phyloP scores from a whole-genome alignment of 2,113 vertebrate species.

The Falcunculus frontatus region DNA sequence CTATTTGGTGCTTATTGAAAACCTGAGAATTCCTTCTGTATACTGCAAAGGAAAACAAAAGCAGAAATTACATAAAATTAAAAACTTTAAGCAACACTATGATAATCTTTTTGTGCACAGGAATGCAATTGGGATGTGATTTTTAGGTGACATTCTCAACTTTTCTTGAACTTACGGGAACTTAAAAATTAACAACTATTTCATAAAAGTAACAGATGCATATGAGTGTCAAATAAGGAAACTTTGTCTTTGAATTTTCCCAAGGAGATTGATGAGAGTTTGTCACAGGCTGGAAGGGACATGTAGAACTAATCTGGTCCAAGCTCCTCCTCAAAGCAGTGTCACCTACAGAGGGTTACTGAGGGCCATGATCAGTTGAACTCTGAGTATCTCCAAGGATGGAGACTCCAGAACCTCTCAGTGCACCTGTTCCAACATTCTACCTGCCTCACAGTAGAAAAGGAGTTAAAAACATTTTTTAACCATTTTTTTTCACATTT shows the following conservation, averaged over 20 bases:
- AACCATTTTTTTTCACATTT: neutral
- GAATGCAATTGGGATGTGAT: neutral
- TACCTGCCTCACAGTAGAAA: neutral
- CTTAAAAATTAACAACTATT: neutral
- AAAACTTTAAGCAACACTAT: neutral
- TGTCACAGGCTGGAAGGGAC: neutral
- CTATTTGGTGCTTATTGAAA: neutral
- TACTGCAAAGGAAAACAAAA: neutral
- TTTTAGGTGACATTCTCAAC: neutral
- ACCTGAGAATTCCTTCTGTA: neutral
- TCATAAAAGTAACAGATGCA: neutral
- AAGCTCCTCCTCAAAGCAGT: neutral
- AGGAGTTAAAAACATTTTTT: neutral
- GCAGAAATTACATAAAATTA: neutral
- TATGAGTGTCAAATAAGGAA: neutral
- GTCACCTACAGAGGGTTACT: neutral
- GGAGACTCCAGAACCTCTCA: neutral
- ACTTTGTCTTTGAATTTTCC: neutral
- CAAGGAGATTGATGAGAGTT: neutral
- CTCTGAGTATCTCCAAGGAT: neutral
- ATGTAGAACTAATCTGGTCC: neutral
- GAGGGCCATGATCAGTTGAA: neutral
- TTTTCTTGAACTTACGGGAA: neutral
- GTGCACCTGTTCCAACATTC: neutral
- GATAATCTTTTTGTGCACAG: neutral